A percentile compares a stretch with the other conserved stretches of the same genome.
phyloP scores from a whole-genome alignment of 2,888 invertebrate genomes.

The Orchesellides sinensis region DNA sequence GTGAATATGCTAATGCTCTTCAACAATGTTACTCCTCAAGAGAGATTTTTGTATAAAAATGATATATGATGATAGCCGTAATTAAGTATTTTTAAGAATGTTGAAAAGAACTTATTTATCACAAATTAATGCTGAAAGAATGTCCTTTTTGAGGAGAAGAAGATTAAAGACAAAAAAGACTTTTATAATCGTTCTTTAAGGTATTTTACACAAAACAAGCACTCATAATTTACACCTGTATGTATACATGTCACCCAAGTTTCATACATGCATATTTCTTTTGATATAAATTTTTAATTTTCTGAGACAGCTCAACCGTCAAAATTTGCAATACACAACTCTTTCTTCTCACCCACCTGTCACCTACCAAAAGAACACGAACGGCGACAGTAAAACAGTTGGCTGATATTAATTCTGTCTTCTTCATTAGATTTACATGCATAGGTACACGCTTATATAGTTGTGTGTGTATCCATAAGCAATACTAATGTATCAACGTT shows the following conservation, averaged over 20 bases:
- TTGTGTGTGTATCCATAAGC: neutral
- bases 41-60: constrained; percentile 31
- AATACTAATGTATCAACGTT: neutral
- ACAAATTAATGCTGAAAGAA: constrained; percentile 24
- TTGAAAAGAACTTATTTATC: constrained; percentile 24
- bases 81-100: constrained; percentile 28
- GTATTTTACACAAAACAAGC: neutral
- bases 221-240: neutral
- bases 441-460: neutral
- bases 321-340: constrained; percentile 37
- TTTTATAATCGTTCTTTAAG: constrained; percentile 25
- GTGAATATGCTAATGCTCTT: too few relatives aligned
- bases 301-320: constrained; percentile 43
- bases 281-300: constrained; percentile 62
- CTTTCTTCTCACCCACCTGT: constrained; percentile 62
- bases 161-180: constrained; percentile 17
- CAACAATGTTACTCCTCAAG: neutral
- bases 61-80: constrained; percentile 43
- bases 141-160: constrained; percentile 28
- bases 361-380: constrained; percentile 32
- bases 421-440: neutral
- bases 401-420: neutral
- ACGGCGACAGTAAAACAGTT: neutral
- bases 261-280: neutral
- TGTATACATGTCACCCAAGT: too few relatives aligned